Conservation (phyloP, 2,113 vertebrate species). For the Toxotes jaculatrix region DNA sequence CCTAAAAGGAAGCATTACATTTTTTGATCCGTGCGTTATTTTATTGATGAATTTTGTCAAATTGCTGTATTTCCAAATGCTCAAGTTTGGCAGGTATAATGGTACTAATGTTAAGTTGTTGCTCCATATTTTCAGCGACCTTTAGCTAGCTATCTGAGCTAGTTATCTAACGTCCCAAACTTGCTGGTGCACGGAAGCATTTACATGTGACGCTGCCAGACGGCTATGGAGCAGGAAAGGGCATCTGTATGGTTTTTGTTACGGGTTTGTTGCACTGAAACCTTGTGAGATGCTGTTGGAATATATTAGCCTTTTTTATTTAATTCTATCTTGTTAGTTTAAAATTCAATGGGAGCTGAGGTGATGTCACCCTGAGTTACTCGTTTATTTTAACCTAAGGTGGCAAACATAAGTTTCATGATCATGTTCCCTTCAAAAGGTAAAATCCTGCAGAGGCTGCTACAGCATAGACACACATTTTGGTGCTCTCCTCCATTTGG, state of each 20-base stretch:
- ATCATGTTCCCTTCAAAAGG: constrained; percentile 43
- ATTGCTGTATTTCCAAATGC: not conserved
- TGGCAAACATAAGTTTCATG: too few species aligned
- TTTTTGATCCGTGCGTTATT: not conserved
- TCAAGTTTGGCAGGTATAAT: fast-evolving
- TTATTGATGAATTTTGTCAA: not conserved
- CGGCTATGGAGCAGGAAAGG: not conserved
- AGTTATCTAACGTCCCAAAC: not conserved
- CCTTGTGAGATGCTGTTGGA: not conserved
- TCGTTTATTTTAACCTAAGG: not conserved
- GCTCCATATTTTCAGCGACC: fast-evolving
- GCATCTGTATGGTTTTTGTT: fast-evolving
- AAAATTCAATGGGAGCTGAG: not conserved
- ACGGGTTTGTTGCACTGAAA: not conserved
- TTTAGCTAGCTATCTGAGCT: not conserved
- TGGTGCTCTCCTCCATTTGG: not conserved
- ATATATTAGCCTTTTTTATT: not conserved
- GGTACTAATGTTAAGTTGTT: fast-evolving
- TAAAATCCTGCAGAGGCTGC: not conserved
- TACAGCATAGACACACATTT: not conserved
- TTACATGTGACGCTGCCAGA: constrained; percentile 52
- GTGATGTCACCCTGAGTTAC: not conserved
- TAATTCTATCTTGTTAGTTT: not conserved
- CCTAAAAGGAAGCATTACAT: not conserved
- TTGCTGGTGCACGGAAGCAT: constrained; percentile 50